Evolutionary conservation across 2,888 invertebrate species (phyloP).

Genomic region (Ectropis crepuscularia): DNA sequence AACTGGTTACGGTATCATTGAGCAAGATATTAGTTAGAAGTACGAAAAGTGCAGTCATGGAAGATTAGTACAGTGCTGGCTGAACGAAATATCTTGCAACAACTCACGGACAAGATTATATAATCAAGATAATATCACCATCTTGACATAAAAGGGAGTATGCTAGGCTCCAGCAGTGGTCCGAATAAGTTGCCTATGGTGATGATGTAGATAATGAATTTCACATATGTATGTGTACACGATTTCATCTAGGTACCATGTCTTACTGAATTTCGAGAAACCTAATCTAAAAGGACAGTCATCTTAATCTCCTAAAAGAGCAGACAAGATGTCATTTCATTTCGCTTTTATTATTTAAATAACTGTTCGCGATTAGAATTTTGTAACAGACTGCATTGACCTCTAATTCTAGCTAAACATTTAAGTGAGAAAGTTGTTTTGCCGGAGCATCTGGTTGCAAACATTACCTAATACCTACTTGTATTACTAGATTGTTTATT

Average conservation of each 20-base stretch:
- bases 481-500: slow-evolving; percentile 18
- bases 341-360: slow-evolving; percentile 44
- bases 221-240: too few species aligned
- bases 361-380: slow-evolving; percentile 38
- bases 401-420: slow-evolving; percentile 52
- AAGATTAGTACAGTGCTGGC: too few species aligned
- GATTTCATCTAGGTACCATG: not conserved
- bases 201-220: too few species aligned
- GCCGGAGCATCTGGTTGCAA: slow-evolving; percentile 22
- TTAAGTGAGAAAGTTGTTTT: slow-evolving; percentile 55
- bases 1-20: too few species aligned
- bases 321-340: slow-evolving; percentile 46
- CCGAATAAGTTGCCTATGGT: too few species aligned
- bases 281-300: not conserved
- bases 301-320: slow-evolving; percentile 2
- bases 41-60: too few species aligned
- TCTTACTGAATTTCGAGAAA: not conserved
- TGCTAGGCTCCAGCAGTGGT: too few species aligned
- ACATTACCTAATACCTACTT: slow-evolving; percentile 20
- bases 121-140: too few species aligned
- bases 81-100: too few species aligned
- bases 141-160: too few species aligned
- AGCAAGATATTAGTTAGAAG: too few species aligned
- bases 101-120: too few species aligned
- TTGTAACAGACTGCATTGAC: slow-evolving; percentile 55